Evolutionary conservation across 1,140 invertebrate species (phyloP).

Genomic region (Drepana arcuata): DNA sequence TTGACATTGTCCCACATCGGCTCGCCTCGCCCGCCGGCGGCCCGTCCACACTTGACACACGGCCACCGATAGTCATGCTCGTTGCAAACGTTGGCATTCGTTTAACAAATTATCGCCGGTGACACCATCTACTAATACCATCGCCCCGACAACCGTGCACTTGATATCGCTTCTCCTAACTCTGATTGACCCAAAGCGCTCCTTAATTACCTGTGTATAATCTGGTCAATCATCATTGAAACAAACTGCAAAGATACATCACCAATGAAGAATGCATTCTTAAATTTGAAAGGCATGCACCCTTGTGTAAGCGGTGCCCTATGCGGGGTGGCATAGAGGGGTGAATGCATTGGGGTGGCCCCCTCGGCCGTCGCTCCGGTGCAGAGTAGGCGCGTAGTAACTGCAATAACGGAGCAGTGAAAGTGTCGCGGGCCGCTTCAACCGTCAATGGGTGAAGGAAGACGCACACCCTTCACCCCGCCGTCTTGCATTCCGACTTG

Average conservation of each 20-base stretch:
- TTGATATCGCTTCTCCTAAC: too few relatives aligned
- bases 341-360: conserved; percentile 59
- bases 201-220: too few relatives aligned
- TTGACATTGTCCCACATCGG: conserved; percentile 64
- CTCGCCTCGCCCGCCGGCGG: conserved; percentile 24
- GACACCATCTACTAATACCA: too few relatives aligned
- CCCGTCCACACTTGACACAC: conserved; percentile 55
- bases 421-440: conserved; percentile 66
- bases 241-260: too few relatives aligned
- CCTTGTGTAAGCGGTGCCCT: conserved; percentile 44
- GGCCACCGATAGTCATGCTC: conserved; percentile 42
- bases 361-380: conserved; percentile 20
- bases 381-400: conserved; percentile 64
- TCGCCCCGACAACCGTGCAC: too few relatives aligned
- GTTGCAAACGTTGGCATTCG: conserved; percentile 34
- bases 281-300: conserved; percentile 47
- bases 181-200: too few relatives aligned
- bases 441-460: conserved; percentile 69
- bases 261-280: too few relatives aligned
- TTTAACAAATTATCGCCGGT: too few relatives aligned
- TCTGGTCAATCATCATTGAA: too few relatives aligned
- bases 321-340: conserved; percentile 37
- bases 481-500: conserved; percentile 59
- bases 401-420: conserved; percentile 69
- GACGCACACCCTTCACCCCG: conserved; percentile 59